Conservation (phyloP, 2,113 vertebrate species). For the Scartelaos histophorus region DNA sequence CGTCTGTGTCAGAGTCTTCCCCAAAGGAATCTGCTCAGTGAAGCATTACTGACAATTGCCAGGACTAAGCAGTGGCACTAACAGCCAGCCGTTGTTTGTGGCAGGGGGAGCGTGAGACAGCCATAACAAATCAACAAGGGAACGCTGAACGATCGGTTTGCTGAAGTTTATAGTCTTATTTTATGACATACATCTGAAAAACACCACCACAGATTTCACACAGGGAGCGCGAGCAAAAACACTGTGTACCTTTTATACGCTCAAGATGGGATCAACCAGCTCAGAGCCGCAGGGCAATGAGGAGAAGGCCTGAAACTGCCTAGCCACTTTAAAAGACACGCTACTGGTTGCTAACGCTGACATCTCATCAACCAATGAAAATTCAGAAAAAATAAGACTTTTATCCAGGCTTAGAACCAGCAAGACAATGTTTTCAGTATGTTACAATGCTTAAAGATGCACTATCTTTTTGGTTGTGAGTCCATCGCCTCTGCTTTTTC, state of each 20-base stretch:
- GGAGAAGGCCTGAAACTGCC: constrained; percentile 1
- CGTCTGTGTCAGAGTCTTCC: constrained; percentile 61
- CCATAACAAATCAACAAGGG: constrained; percentile 59
- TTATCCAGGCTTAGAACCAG: background rate
- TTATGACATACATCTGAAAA: constrained; percentile 66
- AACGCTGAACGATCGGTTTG: constrained; percentile 30
- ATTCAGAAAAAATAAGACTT: background rate
- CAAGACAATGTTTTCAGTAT: background rate
- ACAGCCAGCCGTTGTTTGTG: constrained; percentile 52
- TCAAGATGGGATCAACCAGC: constrained; percentile 22
- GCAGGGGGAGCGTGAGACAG: constrained; percentile 56
- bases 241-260: constrained; percentile 8
- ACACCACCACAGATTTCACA: constrained; percentile 44
- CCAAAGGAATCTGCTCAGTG: constrained; percentile 48
- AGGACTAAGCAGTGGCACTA: constrained; percentile 64
- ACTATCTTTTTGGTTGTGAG: no score
- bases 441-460: no score
- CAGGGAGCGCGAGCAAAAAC: constrained; percentile 22
- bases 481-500: no score
- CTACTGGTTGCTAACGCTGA: background rate
- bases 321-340: background rate
- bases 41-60: constrained; percentile 64
- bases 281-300: background rate
- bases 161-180: constrained; percentile 54
- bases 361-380: background rate